A percentile compares a stretch with the other conserved stretches of the same genome.
Evolutionary conservation across 2,888 invertebrate species (phyloP).

Genomic region (Trilocha varians): DNA sequence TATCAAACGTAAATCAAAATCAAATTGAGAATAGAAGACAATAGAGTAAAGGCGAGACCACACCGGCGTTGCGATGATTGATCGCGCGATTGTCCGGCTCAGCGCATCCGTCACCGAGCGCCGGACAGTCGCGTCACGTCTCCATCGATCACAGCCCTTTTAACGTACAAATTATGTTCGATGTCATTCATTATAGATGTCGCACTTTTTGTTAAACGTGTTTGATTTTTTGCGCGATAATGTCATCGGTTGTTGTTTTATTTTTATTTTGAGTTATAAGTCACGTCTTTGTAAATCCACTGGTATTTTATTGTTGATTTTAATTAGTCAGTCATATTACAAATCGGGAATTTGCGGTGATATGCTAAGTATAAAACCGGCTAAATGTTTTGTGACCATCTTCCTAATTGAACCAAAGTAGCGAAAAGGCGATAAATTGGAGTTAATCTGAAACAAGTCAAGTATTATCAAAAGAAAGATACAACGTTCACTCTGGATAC

Average conservation of each 20-base stretch:
- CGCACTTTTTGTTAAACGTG: neutral
- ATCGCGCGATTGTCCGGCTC: slow-evolving; percentile 38
- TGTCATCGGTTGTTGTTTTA: neutral
- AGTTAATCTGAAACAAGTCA: no score
- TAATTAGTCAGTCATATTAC: no score
- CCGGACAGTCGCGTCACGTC: slow-evolving; percentile 19
- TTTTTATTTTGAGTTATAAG: neutral
- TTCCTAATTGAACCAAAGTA: no score
- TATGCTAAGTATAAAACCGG: no score
- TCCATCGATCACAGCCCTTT: slow-evolving; percentile 45
- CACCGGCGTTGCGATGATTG: slow-evolving; percentile 35
- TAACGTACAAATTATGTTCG: slow-evolving; percentile 23
- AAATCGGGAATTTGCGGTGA: no score
- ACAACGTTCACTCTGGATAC: no score
- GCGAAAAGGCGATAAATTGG: no score
- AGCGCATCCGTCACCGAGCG: slow-evolving; percentile 34
- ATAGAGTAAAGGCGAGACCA: slow-evolving; percentile 28
- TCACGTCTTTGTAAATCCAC: no score
- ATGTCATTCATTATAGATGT: slow-evolving; percentile 13
- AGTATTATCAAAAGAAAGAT: no score
- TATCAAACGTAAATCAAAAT: slow-evolving; percentile 7
- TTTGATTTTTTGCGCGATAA: slow-evolving; percentile 2
- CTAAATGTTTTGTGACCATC: no score
- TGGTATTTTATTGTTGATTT: no score
- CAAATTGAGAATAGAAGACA: slow-evolving; percentile 16